A percentile compares a stretch with the other conserved stretches of the same genome.
Evolutionary conservation across 2,888 invertebrate genomes (phyloP).

Genomic region (Miltochrista miniata): DNA sequence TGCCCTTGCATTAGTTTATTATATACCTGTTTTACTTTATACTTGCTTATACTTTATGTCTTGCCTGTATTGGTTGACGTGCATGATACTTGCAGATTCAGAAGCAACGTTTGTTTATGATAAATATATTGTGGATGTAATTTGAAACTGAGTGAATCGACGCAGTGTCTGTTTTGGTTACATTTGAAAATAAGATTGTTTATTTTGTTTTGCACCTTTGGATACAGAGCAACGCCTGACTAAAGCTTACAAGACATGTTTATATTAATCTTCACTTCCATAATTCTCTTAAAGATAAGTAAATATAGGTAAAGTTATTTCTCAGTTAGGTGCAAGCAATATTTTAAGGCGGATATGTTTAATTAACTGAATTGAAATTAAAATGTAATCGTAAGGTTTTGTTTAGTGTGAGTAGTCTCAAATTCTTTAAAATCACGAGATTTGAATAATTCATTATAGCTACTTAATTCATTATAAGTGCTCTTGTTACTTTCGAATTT

Average conservation of each 20-base stretch:
- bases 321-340: background rate
- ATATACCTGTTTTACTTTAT: conserved; percentile 15
- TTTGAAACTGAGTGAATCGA: conserved; percentile 2
- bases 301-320: background rate
- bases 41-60: conserved; percentile 9
- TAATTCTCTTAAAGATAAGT: conserved; percentile 1
- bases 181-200: conserved; percentile 1
- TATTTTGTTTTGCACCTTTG: conserved; percentile 1
- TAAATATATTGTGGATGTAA: conserved; percentile 5
- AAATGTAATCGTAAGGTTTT: too few species aligned
- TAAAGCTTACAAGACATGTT: conserved; percentile 3
- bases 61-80: conserved; percentile 3
- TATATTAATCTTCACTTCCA: background rate
- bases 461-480: too few species aligned
- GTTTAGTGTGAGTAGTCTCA: too few species aligned
- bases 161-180: conserved; percentile 1
- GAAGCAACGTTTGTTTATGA: conserved; percentile 9
- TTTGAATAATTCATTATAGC: too few species aligned
- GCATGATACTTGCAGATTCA: conserved; percentile 12
- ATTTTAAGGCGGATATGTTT: background rate
- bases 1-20: conserved; percentile 32
- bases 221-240: background rate
- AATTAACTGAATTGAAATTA: too few species aligned
- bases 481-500: too few species aligned
- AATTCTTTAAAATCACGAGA: too few species aligned